A percentile compares a stretch with the other conserved stretches of the same genome.
Evolutionary conservation across 2,113 vertebrate species (phyloP).

Genomic region (Erpornis zantholeuca): DNA sequence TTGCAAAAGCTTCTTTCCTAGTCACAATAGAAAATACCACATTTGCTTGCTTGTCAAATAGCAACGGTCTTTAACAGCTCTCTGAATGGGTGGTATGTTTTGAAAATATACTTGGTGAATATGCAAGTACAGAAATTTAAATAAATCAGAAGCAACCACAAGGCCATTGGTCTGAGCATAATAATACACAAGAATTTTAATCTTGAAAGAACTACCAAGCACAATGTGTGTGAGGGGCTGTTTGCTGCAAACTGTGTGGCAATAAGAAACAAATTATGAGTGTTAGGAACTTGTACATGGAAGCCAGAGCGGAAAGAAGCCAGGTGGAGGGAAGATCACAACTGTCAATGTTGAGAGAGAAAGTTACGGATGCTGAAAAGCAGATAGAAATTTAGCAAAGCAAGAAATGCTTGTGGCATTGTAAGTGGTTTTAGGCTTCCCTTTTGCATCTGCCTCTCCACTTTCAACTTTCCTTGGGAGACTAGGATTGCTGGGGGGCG

Average conservation of each 20-base stretch:
- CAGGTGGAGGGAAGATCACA: background rate
- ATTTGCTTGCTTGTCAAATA: background rate
- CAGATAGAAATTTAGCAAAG: background rate
- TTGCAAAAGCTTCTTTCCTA: background rate
- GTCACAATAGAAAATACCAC: background rate
- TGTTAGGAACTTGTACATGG: background rate
- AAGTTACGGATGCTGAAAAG: background rate
- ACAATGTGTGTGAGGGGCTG: background rate
- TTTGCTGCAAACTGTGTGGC: background rate
- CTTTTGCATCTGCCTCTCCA: background rate
- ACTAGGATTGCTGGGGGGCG: background rate
- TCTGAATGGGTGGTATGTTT: background rate
- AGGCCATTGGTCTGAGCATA: background rate
- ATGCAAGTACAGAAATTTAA: background rate
- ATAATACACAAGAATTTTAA: background rate
- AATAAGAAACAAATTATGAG: background rate
- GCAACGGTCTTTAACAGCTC: background rate
- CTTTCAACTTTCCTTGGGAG: background rate
- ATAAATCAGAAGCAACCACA: background rate
- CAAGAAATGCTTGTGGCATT: background rate
- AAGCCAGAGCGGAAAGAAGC: background rate
- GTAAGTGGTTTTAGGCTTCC: background rate
- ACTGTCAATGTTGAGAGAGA: fast-evolving
- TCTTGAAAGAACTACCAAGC: background rate
- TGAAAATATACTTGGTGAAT: background rate